Base-by-base conservation (phyloP, 1,140 invertebrate species). In the Cherax destructor region DNA sequence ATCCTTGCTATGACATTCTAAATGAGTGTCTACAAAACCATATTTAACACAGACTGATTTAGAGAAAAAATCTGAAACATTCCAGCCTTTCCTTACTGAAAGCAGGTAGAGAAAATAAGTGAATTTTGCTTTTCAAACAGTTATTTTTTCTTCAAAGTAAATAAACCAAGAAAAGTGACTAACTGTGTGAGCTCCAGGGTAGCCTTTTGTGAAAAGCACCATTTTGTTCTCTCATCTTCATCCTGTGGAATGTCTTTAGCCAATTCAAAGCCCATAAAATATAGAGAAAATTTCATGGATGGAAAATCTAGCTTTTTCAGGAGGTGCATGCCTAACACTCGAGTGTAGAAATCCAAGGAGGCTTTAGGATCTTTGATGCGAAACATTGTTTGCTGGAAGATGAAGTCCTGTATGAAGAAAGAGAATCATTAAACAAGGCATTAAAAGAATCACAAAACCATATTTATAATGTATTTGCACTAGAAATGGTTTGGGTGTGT, bases 331-430 rank as follows among this genome's bases (percentile, higher is more conserved):
- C 98, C 98, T 6, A 99, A 95, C 4, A 99, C 97, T 92, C 96
- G 96, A 0, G 97, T 97, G 94, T 99, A 99, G 94, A 99, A 99
- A 52, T 98, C 97, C 61, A 99, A 94, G 0, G 97, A 98, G 91
- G 96, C 96, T 93, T 96, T 96, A 2, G 98, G 98, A 94, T 99
- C 98, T 94, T 99, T 99, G 80, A 99, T 98, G 86, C 98, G 96
- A 94, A 97, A 97, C 98, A 99, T 99, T 11, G 98, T n/a, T 96
- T 99, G 98, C 95, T 99, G 98, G 94, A 99, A 97, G 88, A 99
- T 96, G 94, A 97, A 99, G 83, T 98, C 97, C 96, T 97, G 94
- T 59, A 95, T 95, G 93, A 87, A 24, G 30, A 79, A 49, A 50
- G 13, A 30, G 16, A 80, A 41, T 41, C 0, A 41, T 41, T 41